Evolutionary conservation across 2,888 invertebrate species (phyloP).

Genomic region (Pollenia labialis): DNA sequence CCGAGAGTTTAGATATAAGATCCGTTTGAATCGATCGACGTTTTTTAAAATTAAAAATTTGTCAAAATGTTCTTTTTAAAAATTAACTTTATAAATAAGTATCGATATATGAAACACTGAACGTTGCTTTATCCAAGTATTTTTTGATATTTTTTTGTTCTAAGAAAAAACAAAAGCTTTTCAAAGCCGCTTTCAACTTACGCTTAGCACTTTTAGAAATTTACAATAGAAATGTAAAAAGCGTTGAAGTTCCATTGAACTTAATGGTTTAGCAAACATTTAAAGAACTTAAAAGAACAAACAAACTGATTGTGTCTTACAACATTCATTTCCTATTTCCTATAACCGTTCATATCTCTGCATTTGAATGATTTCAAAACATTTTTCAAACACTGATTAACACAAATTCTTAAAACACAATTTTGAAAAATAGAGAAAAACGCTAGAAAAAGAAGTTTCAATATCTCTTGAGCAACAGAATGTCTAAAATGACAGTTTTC

Average conservation of each 20-base stretch:
- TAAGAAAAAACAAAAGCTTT: too few relatives aligned
- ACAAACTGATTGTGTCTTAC: slow-evolving; percentile 17
- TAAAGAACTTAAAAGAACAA: slow-evolving; percentile 25
- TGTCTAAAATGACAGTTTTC: slow-evolving; percentile 13
- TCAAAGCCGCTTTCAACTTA: background rate
- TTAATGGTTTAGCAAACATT: slow-evolving; percentile 44
- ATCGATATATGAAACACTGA: too few relatives aligned
- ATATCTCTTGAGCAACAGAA: slow-evolving; percentile 32
- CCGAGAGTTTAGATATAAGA: too few relatives aligned
- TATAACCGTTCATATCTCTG: slow-evolving; percentile 14
- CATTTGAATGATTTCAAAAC: background rate
- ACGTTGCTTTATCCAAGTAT: too few relatives aligned
- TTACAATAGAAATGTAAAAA: background rate
- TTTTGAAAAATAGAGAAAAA: background rate
- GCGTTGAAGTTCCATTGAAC: slow-evolving; percentile 26
- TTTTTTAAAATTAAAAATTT: too few relatives aligned
- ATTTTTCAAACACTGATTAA: slow-evolving; percentile 21
- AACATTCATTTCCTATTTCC: slow-evolving; percentile 50
- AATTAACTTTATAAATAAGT: too few relatives aligned
- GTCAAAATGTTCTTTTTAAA: too few relatives aligned
- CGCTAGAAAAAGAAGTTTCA: slow-evolving; percentile 20
- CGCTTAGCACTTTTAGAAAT: background rate
- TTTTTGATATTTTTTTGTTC: too few relatives aligned
- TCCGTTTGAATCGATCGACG: too few relatives aligned
- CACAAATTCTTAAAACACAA: slow-evolving; percentile 4